Evolutionary conservation across 2,113 vertebrate genomes (phyloP).

Genomic region (Brienomyrus longianalis): DNA sequence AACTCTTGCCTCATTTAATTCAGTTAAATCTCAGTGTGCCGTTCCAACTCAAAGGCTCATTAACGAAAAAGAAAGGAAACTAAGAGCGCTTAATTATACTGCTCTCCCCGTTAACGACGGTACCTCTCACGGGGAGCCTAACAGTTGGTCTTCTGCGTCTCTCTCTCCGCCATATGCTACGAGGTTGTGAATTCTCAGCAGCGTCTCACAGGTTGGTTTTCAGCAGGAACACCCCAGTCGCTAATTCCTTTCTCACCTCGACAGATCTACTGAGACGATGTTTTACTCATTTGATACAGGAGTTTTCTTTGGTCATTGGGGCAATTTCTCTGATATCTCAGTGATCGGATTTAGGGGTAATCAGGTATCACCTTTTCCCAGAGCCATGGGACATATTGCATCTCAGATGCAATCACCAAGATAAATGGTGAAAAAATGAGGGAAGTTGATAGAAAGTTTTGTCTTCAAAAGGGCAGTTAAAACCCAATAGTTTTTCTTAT

Average conservation of each 20-base stretch:
- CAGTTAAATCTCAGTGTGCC: background rate
- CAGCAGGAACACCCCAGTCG: conserved; percentile 7
- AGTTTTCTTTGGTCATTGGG: background rate
- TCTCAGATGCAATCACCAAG: background rate
- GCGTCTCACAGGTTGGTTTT: background rate
- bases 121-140: background rate
- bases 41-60: conserved; percentile 12
- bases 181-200: conserved; percentile 1
- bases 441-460: background rate
- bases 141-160: conserved; percentile 9
- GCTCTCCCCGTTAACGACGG: background rate
- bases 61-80: conserved; percentile 3
- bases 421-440: background rate
- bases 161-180: conserved; percentile 10
- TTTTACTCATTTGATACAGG: background rate
- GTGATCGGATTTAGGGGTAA: background rate
- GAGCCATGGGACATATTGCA: background rate
- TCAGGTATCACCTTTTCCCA: background rate
- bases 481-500: background rate
- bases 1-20: background rate
- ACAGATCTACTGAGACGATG: background rate
- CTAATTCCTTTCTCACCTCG: background rate
- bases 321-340: background rate
- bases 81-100: conserved; percentile 13
- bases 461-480: background rate